Evolutionary conservation across 2,797 vertebrate genomes (phyloP), one percentile per base, ranked within the genome.

Genomic region (Nannoperca obscura): DNA sequence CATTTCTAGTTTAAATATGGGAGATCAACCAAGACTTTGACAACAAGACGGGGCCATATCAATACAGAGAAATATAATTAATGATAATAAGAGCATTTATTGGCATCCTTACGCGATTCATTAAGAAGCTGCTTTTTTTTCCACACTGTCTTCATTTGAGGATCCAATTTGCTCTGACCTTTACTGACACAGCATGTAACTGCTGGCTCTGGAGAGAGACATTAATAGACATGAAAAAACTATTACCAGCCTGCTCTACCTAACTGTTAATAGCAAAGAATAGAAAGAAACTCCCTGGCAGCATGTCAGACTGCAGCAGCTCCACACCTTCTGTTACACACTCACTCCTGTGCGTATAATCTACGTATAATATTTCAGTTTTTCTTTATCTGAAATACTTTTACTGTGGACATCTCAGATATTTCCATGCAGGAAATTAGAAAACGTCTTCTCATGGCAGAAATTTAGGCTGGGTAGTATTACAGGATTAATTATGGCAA

Each of bases 71-170:
- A 90, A 93, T 93, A 92, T 92, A 91, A 90, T 94, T 95, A 93
- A 93, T 92, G 94, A 95, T 94, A 94, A 95, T 95, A 93, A 93
- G 83, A 88, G 81, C 77, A 71, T 87, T 94, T 95, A 95, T 95
- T 93, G 93, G 89, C 92, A 93, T 88, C 76, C 75, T 79, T 86
- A 79, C 70, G 57, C 66, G 19, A 84, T 85, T 78, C 87, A 93
- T 91, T 91, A 93, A 89, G 81, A 86, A 89, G 74, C 81, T 76
- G 83, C 69, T 84, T 91, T 91, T 84, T 91, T 89, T 81, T 66
- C 47, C 73, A 74, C 71, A 71, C 74, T 22, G 88, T 88, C 91
- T 91, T 91, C 90, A 91, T 92, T 90, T 91, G 84, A 89, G 78
- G 75, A 89, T 87, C 87, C 91, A 91, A 93, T 94, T 93, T 94